Evolutionary conservation across 2,888 invertebrate species (phyloP).

Genomic region (Saturnia pavonia): DNA sequence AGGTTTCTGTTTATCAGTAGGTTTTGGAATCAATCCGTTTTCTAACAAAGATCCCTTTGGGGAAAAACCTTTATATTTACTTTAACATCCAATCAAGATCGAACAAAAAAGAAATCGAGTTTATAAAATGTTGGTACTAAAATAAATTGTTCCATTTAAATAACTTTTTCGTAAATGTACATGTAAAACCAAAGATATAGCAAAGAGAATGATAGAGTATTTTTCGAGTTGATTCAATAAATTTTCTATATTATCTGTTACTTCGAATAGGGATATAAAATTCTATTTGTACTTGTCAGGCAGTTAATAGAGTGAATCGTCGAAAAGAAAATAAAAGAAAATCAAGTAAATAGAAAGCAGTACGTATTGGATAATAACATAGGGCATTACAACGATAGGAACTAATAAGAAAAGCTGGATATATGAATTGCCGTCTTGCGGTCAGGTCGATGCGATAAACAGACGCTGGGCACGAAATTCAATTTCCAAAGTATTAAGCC

Average conservation of each 20-base stretch:
- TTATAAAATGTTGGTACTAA: slow-evolving; percentile 10
- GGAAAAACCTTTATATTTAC: slow-evolving; percentile 29
- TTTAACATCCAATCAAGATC: slow-evolving; percentile 32
- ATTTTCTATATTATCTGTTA: slow-evolving; percentile 14
- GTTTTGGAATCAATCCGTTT: slow-evolving; percentile 32
- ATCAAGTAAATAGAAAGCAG: slow-evolving; percentile 16
- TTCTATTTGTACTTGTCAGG: slow-evolving; percentile 18
- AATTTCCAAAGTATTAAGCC: slow-evolving; percentile 61
- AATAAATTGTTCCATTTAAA: slow-evolving; percentile 13
- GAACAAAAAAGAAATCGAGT: slow-evolving; percentile 21
- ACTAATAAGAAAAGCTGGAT: slow-evolving; percentile 38
- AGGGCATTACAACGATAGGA: not conserved
- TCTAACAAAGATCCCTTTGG: slow-evolving; percentile 29
- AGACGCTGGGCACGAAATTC: slow-evolving; percentile 52
- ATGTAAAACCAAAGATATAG: slow-evolving; percentile 13
- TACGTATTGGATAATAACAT: slow-evolving; percentile 21
- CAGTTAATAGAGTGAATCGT: slow-evolving; percentile 25
- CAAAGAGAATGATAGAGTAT: slow-evolving; percentile 7
- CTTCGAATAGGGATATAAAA: slow-evolving; percentile 16
- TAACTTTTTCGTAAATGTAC: not conserved
- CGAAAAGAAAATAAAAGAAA: slow-evolving; percentile 19
- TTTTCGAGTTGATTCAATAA: slow-evolving; percentile 14
- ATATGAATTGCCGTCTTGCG: slow-evolving; percentile 42
- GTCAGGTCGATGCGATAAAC: slow-evolving; percentile 47
- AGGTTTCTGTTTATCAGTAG: slow-evolving; percentile 41